Base-by-base conservation (phyloP, 2,797 vertebrate species). In the Poecile montanus region DNA sequence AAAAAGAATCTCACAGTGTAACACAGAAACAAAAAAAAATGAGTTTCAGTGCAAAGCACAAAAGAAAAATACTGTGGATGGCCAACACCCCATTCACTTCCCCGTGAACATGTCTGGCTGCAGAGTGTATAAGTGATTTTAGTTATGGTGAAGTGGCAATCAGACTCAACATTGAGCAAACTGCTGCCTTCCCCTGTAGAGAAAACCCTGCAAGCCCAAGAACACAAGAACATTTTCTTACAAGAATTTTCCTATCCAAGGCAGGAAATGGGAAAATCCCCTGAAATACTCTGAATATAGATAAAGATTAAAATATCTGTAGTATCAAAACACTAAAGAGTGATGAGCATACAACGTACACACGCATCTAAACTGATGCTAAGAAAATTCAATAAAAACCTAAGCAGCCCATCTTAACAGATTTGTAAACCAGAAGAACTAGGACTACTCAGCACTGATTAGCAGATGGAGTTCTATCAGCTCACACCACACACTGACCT, bases 401-500 rank as follows among this genome's bases (percentile, higher is more conserved):
- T 47, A 51, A 91, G 76, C 34, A 86, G 73, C 26, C 27, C 47
- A 44, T 79, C 40, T 72, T 60, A 87, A 82, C 38, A 53, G 58
- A 58, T 38, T 56, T 5, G 1, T 40, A 42, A 87, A 88, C 48
- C 17, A 53, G 32, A 79, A 70, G 53, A 91, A 82, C 60, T 42
- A 79, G n/a, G 71, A 62, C 66, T 84, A 61, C 11, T 79, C 88
- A 67, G 67, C 56, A 50, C 57, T 63, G 72, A 89, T 84, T 42
- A 88, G 71, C 73, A 94, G 79, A 86, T 67, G 10, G 6, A 76
- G 48, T 60, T 45, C 94, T 54, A 78, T 82, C 91, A 87, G 85
- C n/a, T 85, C 88, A 86, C 65, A 85, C 62, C 78, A 70, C 74
- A 71, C 50, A 38, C 38, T 48, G 85, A 93, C 87, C 89, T 91